phyloP scores from a whole-genome alignment of 2,113 vertebrate genomes.

The Gobius niger region DNA sequence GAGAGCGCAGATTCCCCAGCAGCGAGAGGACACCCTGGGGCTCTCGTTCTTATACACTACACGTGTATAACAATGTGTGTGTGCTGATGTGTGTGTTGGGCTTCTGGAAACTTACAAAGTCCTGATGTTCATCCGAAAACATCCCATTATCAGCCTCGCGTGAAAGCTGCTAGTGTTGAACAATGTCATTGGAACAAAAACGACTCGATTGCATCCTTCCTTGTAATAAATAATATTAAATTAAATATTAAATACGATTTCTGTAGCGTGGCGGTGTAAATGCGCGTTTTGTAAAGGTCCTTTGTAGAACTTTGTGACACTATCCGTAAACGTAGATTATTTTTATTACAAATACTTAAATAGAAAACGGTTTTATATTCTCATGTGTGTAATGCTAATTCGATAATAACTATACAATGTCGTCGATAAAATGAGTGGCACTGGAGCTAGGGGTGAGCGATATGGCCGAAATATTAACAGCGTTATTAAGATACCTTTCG shows the following conservation, averaged over 20 bases:
- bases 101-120: neutral
- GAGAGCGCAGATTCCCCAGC: neutral
- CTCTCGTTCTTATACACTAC: neutral
- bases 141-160: neutral
- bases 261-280: neutral
- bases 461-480: too few relatives aligned
- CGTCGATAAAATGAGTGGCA: neutral
- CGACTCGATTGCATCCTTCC: neutral
- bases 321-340: neutral
- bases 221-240: constrained; percentile 7
- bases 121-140: neutral
- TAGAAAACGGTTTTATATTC: neutral
- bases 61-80: neutral
- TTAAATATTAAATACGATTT: neutral
- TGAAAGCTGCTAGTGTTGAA: neutral
- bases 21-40: neutral
- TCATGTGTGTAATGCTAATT: neutral
- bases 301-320: neutral
- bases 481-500: too few relatives aligned
- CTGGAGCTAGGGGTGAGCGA: neutral
- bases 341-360: constrained; percentile 4
- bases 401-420: neutral
- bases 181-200: neutral
- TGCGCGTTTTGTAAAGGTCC: neutral
- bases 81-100: neutral